Evolutionary conservation across 2,797 vertebrate species (phyloP).

Genomic region (Carapus acus): DNA sequence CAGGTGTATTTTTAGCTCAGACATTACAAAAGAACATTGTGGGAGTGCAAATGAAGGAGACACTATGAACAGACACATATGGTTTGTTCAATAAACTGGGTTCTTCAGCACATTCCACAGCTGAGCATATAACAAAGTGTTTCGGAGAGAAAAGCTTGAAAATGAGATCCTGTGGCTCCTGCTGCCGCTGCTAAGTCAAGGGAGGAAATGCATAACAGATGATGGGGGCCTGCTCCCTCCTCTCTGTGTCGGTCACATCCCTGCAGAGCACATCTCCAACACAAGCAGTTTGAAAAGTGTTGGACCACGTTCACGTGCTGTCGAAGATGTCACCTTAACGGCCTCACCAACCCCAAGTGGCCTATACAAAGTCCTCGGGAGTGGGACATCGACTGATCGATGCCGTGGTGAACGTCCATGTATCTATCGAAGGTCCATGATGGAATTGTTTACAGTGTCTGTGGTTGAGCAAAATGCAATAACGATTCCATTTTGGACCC

Average conservation of each 20-base stretch:
- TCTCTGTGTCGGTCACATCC: slow-evolving; percentile 67
- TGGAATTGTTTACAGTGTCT: too few species aligned
- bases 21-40: not conserved
- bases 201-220: slow-evolving; percentile 75
- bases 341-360: slow-evolving; percentile 9
- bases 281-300: slow-evolving; percentile 46
- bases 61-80: slow-evolving; percentile 38
- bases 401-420: too few species aligned
- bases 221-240: slow-evolving; percentile 59
- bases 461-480: too few species aligned
- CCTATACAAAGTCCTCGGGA: not conserved
- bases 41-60: slow-evolving; percentile 25
- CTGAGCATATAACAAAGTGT: slow-evolving; percentile 62
- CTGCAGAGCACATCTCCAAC: slow-evolving; percentile 65
- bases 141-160: slow-evolving; percentile 61
- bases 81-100: slow-evolving; percentile 41
- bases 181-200: slow-evolving; percentile 67
- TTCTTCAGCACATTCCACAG: slow-evolving; percentile 51
- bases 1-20: slow-evolving; percentile 12
- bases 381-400: not conserved
- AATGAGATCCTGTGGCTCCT: slow-evolving; percentile 66
- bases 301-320: slow-evolving; percentile 35
- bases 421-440: too few species aligned
- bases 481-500: too few species aligned
- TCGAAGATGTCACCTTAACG: slow-evolving; percentile 26